phyloP scores from a whole-genome alignment of 1,140 invertebrate genomes.

The Drosophila arizonae region DNA sequence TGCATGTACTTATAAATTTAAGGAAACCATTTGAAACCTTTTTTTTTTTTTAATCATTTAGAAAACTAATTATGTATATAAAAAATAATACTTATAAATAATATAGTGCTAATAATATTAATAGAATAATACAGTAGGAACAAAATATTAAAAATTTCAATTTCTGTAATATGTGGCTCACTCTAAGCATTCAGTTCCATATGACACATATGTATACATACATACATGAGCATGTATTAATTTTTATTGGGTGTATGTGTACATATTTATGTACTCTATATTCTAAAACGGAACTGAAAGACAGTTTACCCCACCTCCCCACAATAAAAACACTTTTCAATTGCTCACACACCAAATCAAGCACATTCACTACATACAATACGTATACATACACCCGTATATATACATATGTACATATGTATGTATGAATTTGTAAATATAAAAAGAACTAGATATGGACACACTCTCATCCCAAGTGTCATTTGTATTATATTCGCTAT shows the following conservation, averaged over 20 bases:
- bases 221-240: neutral
- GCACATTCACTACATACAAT: neutral
- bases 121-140: too few species aligned
- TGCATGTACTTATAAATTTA: too few species aligned
- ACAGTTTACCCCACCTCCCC: neutral
- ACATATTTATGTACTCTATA: neutral
- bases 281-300: neutral
- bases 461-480: neutral
- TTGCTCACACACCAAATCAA: constrained; percentile 1
- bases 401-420: neutral
- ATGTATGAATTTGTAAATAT: neutral
- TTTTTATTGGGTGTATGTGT: neutral
- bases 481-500: constrained; percentile 19
- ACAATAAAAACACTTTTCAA: constrained; percentile 5
- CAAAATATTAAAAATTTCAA: too few species aligned
- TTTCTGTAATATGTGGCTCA: neutral
- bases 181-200: neutral
- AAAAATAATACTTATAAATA: too few species aligned
- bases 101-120: too few species aligned
- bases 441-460: constrained; percentile 1
- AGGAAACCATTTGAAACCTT: too few species aligned
- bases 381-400: too few species aligned
- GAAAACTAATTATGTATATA: too few species aligned
- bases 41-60: too few species aligned
- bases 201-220: neutral